A percentile compares a stretch with the other conserved stretches of the same genome.
These are phyloP conservation scores for Drosophila ananassae DNA, from an alignment of 1,140 invertebrate species.

Conservation along the genomic window DNA sequence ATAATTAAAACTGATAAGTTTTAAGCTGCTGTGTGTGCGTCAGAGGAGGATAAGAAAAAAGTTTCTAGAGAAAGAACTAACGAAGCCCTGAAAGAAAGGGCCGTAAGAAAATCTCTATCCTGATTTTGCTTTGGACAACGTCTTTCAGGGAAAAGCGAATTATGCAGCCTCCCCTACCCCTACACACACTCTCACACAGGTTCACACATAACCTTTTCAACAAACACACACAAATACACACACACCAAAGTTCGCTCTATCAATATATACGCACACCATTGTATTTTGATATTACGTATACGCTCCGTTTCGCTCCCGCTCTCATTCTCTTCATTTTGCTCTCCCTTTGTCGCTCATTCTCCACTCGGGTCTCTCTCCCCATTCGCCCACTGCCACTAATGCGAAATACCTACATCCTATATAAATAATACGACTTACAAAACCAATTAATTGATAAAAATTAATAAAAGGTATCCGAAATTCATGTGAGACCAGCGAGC, in stretches of 20 bases:
- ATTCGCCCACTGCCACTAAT: background rate
- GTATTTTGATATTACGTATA: conserved; percentile 76
- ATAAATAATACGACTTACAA: background rate
- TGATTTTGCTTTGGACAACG: conserved; percentile 69
- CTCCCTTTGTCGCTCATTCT: conserved; percentile 6
- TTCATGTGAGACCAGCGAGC: conserved; percentile 59
- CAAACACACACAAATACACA: conserved; percentile 24
- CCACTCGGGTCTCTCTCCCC: conserved; percentile 4
- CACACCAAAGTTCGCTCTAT: conserved; percentile 63
- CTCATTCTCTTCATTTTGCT: conserved; percentile 23
- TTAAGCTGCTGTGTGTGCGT: conserved; percentile 23
- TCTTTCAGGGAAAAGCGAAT: conserved; percentile 73
- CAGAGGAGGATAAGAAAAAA: conserved; percentile 56
- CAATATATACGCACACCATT: conserved; percentile 78
- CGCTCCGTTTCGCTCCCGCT: conserved; percentile 46
- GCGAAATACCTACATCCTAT: conserved; percentile 22
- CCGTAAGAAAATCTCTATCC: conserved; percentile 80
- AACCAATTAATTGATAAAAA: background rate
- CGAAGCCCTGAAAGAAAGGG: conserved; percentile 32
- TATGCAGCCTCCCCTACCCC: conserved; percentile 22
- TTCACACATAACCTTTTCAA: conserved; percentile 24
- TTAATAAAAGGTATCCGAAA: conserved; percentile 40
- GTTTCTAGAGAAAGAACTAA: conserved; percentile 5
- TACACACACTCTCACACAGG: conserved; percentile 7
- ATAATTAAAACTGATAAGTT: conserved; percentile 16